A percentile compares a stretch with the other conserved stretches of the same genome.
Conservation (phyloP, 2,113 vertebrate species). For the Martes martes region DNA sequence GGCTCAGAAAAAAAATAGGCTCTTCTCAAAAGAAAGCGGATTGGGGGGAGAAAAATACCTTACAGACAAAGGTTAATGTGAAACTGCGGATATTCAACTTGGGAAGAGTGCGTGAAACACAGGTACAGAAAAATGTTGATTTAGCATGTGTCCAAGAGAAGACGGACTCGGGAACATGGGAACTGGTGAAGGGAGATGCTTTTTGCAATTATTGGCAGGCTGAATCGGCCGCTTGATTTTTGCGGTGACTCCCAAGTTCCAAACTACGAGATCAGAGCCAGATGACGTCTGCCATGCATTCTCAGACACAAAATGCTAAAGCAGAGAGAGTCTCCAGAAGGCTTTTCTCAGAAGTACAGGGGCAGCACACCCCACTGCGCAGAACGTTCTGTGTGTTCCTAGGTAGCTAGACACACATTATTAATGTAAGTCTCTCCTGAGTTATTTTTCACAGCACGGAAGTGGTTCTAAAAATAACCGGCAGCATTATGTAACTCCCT, state of each 20-base stretch:
- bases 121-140: fast-evolving
- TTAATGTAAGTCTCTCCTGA: not conserved
- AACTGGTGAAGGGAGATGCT: fast-evolving
- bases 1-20: no score
- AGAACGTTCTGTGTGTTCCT: not conserved
- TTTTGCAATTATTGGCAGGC: fast-evolving
- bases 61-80: no score
- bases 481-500: conserved; percentile 37
- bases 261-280: not conserved
- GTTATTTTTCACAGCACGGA: not conserved
- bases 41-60: fast-evolving
- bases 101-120: not conserved
- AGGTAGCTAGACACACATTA: not conserved
- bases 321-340: fast-evolving
- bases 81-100: fast-evolving
- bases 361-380: no score
- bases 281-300: fast-evolving
- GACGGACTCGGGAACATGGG: fast-evolving
- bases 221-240: fast-evolving
- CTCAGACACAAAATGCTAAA: fast-evolving
- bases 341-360: fast-evolving
- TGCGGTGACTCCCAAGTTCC: fast-evolving
- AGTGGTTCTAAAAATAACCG: conserved; percentile 29
- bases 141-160: no score
- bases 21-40: not conserved